These are phyloP conservation scores for Polyommatus icarus DNA, from an alignment of 2,888 invertebrate genomes.

Conservation along the genomic window DNA sequence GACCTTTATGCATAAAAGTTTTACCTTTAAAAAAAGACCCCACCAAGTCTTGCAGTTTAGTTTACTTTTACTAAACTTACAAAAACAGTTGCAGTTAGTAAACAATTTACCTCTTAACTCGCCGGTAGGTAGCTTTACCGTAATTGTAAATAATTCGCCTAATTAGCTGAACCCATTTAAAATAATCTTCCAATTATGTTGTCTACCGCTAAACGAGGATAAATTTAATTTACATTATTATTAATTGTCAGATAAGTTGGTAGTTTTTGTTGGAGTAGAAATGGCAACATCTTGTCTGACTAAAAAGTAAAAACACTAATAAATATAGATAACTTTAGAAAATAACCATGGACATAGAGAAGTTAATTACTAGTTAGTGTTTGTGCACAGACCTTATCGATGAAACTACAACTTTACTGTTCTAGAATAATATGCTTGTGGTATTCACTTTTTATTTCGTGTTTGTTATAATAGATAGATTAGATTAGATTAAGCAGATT, in stretches of 20 bases:
- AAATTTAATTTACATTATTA: conserved; percentile 17
- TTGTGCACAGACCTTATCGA: background rate
- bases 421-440: background rate
- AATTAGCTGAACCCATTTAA: conserved; percentile 16
- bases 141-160: conserved; percentile 1
- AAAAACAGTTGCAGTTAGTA: background rate
- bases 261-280: background rate
- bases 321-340: background rate
- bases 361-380: background rate
- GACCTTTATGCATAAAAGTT: too few relatives aligned
- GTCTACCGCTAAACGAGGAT: background rate
- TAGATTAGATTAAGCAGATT: background rate
- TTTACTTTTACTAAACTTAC: background rate
- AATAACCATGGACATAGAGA: background rate
- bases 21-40: too few relatives aligned
- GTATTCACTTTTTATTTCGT: background rate
- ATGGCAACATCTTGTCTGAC: conserved; percentile 15
- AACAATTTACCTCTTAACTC: background rate
- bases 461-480: background rate
- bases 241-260: conserved; percentile 11
- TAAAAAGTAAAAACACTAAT: conserved; percentile 16
- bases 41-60: background rate
- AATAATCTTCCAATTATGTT: conserved; percentile 21
- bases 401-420: background rate
- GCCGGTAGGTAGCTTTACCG: background rate